These are phyloP conservation scores for Notolabrus celidotus DNA, from an alignment of 2,797 vertebrate species.

Conservation along the genomic window DNA sequence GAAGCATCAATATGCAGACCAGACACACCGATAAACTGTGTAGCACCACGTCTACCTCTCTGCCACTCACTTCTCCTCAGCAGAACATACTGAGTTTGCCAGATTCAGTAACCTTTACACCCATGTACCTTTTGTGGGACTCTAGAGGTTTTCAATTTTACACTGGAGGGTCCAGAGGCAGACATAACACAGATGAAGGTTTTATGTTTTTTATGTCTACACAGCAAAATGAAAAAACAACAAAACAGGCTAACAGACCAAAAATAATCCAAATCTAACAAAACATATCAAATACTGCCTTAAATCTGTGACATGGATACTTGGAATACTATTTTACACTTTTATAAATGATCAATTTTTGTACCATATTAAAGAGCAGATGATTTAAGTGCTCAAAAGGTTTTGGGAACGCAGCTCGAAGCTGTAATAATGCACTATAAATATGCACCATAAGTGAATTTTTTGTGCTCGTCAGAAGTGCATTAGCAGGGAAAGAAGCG, in stretches of 20 bases:
- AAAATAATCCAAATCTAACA: conserved; percentile 23
- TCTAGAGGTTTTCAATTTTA: conserved; percentile 63
- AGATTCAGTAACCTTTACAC: conserved; percentile 40
- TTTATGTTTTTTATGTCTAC: conserved; percentile 28
- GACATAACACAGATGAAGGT: conserved; percentile 54
- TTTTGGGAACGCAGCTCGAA: conserved; percentile 57
- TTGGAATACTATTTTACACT: conserved; percentile 13
- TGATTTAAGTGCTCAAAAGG: conserved; percentile 28
- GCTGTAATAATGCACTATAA: conserved; percentile 71
- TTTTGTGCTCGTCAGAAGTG: conserved; percentile 20
- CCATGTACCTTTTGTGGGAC: conserved; percentile 67
- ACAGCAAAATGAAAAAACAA: background rate
- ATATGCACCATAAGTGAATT: conserved; percentile 51
- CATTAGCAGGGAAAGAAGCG: conserved; percentile 27
- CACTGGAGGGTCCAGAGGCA: conserved; percentile 74
- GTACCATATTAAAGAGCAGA: conserved; percentile 26
- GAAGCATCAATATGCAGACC: conserved; percentile 48
- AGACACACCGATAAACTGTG: conserved; percentile 50
- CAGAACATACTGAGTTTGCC: conserved; percentile 61
- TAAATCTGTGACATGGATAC: conserved; percentile 43
- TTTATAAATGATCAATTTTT: conserved; percentile 38
- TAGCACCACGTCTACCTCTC: conserved; percentile 66
- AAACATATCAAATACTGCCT: conserved; percentile 50
- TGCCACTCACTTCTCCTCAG: conserved; percentile 58
- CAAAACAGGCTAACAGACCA: conserved; percentile 22